phyloP scores from a whole-genome alignment of 2,113 vertebrate genomes.

The Clarias magur region DNA sequence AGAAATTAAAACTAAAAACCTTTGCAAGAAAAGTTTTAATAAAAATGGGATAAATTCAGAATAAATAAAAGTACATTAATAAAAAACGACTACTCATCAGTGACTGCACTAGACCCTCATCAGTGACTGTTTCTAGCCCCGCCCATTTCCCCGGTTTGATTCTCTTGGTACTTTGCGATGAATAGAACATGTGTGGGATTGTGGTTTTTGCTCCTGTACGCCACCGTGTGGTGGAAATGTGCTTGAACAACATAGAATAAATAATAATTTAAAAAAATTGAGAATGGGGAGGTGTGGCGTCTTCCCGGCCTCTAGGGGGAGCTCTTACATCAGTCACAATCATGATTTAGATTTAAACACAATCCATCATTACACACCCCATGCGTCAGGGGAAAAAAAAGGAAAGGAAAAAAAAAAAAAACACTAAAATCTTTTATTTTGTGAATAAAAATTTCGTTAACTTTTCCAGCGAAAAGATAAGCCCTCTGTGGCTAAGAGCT shows the following conservation, averaged over 20 bases:
- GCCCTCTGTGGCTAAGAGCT: neutral
- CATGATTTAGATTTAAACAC: neutral
- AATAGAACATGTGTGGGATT: neutral
- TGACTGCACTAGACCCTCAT: neutral
- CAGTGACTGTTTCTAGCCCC: neutral
- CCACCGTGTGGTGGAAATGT: neutral
- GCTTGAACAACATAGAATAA: neutral
- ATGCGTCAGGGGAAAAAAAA: neutral
- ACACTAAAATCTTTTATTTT: neutral
- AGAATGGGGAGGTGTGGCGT: too few species aligned
- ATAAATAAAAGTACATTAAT: neutral
- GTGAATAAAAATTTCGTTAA: neutral
- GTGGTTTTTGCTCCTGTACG: too few species aligned
- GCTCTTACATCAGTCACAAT: neutral
- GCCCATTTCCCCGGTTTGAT: neutral
- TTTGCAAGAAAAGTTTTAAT: too few species aligned
- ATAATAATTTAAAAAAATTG: neutral
- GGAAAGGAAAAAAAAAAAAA: neutral
- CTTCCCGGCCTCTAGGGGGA: conserved; percentile 19
- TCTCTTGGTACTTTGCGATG: neutral
- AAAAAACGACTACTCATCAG: neutral
- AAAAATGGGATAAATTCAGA: neutral
- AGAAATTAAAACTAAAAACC: too few species aligned
- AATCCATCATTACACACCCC: neutral
- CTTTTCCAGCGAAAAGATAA: neutral